These are phyloP conservation scores for Lacerta bilineata DNA, from an alignment of 2,797 vertebrate species.

Conservation along the genomic window DNA sequence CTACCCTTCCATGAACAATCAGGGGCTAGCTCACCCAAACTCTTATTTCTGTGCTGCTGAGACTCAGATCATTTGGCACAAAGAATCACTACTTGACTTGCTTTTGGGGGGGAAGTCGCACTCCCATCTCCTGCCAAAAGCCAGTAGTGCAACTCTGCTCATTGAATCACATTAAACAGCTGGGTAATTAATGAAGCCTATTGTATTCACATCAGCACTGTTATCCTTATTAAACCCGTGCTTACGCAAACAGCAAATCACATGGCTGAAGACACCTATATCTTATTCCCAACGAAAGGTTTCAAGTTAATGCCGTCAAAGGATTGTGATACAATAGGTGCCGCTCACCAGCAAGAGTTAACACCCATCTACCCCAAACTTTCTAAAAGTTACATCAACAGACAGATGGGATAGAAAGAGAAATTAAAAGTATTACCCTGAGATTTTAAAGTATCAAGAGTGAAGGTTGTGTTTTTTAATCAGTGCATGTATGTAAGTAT, in stretches of 20 bases:
- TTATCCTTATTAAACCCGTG: constrained; percentile 37
- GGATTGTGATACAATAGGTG: not conserved
- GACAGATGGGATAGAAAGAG: not conserved
- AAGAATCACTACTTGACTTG: constrained; percentile 57
- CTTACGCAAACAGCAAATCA: constrained; percentile 39
- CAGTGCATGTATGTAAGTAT: too few species aligned
- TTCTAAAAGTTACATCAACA: not conserved
- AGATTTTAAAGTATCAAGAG: not conserved
- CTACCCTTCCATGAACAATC: not conserved
- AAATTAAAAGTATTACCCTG: not conserved
- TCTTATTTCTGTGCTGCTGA: constrained; percentile 54
- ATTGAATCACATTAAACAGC: constrained; percentile 47
- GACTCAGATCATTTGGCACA: constrained; percentile 58
- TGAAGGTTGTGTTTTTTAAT: too few species aligned
- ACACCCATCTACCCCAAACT: not conserved
- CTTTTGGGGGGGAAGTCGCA: not conserved
- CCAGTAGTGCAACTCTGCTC: not conserved
- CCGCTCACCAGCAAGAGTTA: not conserved
- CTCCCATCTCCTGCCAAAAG: constrained; percentile 32
- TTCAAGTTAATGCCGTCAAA: constrained; percentile 20
- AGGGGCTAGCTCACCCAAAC: constrained; percentile 41
- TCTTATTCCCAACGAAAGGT: not conserved
- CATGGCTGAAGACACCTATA: constrained; percentile 21
- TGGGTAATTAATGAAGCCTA: constrained; percentile 56
- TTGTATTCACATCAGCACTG: constrained; percentile 31